Percentiles rank a stretch among this genome's conserved stretches.
These are phyloP conservation scores for Cetonia aurata DNA, from an alignment of 2,888 invertebrate species.

Conservation along the genomic window DNA sequence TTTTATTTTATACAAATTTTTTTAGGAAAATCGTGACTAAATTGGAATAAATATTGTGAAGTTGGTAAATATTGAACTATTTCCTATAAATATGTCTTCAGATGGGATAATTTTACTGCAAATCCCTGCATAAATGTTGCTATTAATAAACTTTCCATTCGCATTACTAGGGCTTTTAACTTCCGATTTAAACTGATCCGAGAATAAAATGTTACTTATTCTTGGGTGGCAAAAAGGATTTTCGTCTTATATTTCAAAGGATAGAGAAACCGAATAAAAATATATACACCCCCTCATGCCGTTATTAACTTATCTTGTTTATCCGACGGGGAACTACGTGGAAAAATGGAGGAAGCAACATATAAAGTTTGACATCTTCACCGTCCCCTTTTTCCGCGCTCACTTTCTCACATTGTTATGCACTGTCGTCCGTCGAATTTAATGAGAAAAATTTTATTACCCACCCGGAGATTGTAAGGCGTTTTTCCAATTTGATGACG, in stretches of 20 bases:
- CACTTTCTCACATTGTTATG: conserved; percentile 37
- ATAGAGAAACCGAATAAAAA: background rate
- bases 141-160: too few relatives aligned
- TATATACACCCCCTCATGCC: background rate
- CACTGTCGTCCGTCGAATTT: conserved; percentile 38
- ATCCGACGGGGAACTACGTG: conserved; percentile 9
- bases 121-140: too few relatives aligned
- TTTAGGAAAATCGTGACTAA: too few relatives aligned
- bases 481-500: conserved; percentile 43
- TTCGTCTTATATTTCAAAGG: background rate
- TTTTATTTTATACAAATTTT: too few relatives aligned
- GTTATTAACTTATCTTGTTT: conserved; percentile 19
- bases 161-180: too few relatives aligned
- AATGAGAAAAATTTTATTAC: conserved; percentile 45
- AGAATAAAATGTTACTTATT: too few relatives aligned
- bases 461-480: conserved; percentile 44
- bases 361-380: conserved; percentile 27
- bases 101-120: too few relatives aligned
- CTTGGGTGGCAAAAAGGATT: too few relatives aligned
- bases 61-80: too few relatives aligned
- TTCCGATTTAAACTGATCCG: too few relatives aligned
- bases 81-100: too few relatives aligned
- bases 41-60: too few relatives aligned
- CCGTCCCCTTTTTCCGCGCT: background rate
- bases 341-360: conserved; percentile 6